Percentiles rank a stretch among this genome's conserved stretches.
These are phyloP conservation scores for Latrodectus geometricus DNA, from an alignment of 1,140 invertebrate species.

Conservation along the genomic window DNA sequence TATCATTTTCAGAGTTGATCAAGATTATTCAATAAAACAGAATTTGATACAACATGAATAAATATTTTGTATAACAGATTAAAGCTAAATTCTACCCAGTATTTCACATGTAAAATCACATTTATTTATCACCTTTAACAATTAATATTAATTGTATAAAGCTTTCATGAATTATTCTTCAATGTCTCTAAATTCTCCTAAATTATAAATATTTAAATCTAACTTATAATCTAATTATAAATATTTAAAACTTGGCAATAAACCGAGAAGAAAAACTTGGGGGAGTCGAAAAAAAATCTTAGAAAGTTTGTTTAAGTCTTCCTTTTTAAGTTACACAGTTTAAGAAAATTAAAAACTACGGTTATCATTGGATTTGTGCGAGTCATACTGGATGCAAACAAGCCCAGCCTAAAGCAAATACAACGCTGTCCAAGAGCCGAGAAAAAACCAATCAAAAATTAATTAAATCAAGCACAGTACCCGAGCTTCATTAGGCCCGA, in stretches of 20 bases:
- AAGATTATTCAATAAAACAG: no score
- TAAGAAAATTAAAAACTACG: constrained; percentile 61
- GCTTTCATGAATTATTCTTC: no score
- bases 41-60: no score
- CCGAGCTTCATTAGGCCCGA: constrained; percentile 56
- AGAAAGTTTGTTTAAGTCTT: constrained; percentile 57
- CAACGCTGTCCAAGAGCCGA: constrained; percentile 53
- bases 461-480: constrained; percentile 60
- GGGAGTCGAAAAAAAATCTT: constrained; percentile 28
- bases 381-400: constrained; percentile 53
- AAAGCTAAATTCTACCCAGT: no score
- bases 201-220: no score
- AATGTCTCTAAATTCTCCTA: no score
- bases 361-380: constrained; percentile 54
- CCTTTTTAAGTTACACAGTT: constrained; percentile 59
- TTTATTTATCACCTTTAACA: no score
- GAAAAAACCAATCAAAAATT: constrained; percentile 62
- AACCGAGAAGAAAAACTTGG: constrained; percentile 34
- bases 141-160: no score
- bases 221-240: no score
- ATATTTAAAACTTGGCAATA: constrained; percentile 33
- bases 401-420: constrained; percentile 59
- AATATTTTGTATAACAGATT: no score
- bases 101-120: no score
- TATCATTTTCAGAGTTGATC: no score